Base-by-base conservation (phyloP, 2,113 vertebrate species). In the Sorex araneus region DNA sequence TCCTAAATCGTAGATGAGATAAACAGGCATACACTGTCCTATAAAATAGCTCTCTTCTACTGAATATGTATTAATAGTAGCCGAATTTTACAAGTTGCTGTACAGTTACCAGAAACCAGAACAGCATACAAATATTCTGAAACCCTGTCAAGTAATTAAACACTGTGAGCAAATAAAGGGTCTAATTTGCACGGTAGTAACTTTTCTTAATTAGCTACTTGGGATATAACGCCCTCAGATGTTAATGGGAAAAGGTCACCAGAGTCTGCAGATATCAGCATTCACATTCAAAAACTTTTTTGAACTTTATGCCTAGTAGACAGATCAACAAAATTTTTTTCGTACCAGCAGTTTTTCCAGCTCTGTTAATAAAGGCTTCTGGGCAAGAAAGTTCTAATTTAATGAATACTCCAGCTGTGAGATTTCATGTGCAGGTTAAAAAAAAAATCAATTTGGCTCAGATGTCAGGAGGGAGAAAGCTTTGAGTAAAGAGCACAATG, bases 261-360 rank as follows among this genome's bases (percentile, higher is more conserved):
- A 23, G 60, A 32, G 27, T 54, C 57, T 85, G 60, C 71, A 92
- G 34, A 4, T 47, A 71, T 2, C 82, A 54, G 57, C 40, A n/a
- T 92, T 80, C 40, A 50, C 47, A 50, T 50, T 50, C 32, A 23
- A 78, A 83, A 73, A 32, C 71, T n/a, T 15, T 67, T 85, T 80
- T 85, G 34, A 73, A 70, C 71, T 84, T 87, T 57, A 28, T 45
- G 28, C 67, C 64, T 92, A n/a, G 19, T 23, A 0, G 60, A 86
- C 36, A 60, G 34, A 82, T 82, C 32, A 84, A 78, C 69, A 70
- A 5, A 18, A 60, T 71, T 89, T 69, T 74, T 94, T n/a, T 50
- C 71, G 15, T 28, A 28, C 70, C 88, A 92, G 71, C 50, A 95
- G 8, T 73, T 94, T 94, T 93, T 50, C 30, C 77, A 93, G 50